Conservation (phyloP, 2,888 invertebrate genomes). For the Xiphydria camelus region DNA sequence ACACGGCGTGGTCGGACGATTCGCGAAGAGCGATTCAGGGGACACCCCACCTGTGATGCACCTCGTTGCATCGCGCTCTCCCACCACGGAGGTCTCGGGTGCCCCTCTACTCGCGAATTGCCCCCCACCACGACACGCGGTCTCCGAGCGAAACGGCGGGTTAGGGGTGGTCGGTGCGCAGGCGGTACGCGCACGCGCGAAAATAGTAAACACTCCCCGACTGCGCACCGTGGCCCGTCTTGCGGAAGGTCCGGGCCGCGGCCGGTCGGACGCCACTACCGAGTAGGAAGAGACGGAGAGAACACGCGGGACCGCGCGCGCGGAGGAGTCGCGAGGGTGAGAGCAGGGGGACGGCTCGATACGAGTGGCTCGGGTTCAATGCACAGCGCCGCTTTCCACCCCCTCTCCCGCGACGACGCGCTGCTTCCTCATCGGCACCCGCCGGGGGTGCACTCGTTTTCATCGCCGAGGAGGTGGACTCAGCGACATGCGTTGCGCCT, state of each 20-base stretch:
- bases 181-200: slow-evolving; percentile 40
- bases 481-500: too few relatives aligned
- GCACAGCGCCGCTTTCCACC: slow-evolving; percentile 37
- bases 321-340: slow-evolving; percentile 22
- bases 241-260: slow-evolving; percentile 53
- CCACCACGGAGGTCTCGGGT: slow-evolving; percentile 10
- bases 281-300: slow-evolving; percentile 17
- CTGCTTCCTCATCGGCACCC: neutral
- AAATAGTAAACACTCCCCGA: slow-evolving; percentile 54
- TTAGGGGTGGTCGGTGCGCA: slow-evolving; percentile 18
- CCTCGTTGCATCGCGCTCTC: slow-evolving; percentile 5
- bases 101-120: slow-evolving; percentile 24
- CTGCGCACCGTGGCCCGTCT: slow-evolving; percentile 51
- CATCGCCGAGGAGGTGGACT: slow-evolving; percentile 22
- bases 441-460: slow-evolving; percentile 26
- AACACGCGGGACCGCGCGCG: slow-evolving; percentile 15
- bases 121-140: slow-evolving; percentile 18
- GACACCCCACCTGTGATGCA: neutral
- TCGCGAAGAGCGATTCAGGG: too few relatives aligned
- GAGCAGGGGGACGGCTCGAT: slow-evolving; percentile 45
- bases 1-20: too few relatives aligned
- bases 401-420: neutral
- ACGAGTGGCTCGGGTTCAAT: slow-evolving; percentile 51
- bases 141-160: slow-evolving; percentile 27
- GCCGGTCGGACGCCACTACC: slow-evolving; percentile 10